Percentiles rank a stretch among this genome's conserved stretches.
These are phyloP conservation scores for Coronaproctus castanopsis DNA, from an alignment of 2,888 invertebrate genomes.

Conservation along the genomic window DNA sequence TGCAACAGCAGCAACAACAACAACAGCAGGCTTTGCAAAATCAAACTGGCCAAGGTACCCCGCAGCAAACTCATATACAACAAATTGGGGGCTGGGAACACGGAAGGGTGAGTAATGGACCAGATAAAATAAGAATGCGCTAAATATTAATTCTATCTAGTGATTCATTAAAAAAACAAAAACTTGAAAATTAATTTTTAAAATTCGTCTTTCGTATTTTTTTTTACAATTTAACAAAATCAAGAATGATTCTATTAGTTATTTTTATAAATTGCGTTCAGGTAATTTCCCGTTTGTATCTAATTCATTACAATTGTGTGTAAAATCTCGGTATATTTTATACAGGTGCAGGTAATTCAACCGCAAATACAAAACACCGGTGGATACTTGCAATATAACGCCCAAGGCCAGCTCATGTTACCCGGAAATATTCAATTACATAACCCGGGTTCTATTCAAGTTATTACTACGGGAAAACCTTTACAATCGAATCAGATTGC, in stretches of 20 bases:
- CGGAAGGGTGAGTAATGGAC: conserved; percentile 30
- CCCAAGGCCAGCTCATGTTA: conserved; percentile 43
- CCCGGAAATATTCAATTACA: conserved; percentile 57
- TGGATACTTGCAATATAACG: conserved; percentile 26
- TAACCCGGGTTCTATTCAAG: conserved; percentile 54
- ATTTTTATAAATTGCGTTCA: no score
- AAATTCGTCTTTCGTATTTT: no score
- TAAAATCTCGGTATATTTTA: no score
- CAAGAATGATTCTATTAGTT: no score
- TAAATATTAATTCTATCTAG: no score
- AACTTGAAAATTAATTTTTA: no score
- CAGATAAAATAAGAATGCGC: no score
- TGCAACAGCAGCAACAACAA: conserved; percentile 32
- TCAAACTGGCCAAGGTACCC: conserved; percentile 4
- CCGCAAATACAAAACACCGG: conserved; percentile 64
- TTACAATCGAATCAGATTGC: conserved; percentile 51
- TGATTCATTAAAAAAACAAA: no score
- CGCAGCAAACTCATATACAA: conserved; percentile 21
- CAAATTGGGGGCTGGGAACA: conserved; percentile 44
- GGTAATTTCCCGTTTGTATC: no score
- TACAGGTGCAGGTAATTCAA: conserved; percentile 57
- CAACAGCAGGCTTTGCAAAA: conserved; percentile 21
- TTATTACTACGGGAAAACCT: conserved; percentile 63
- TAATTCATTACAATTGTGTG: no score
- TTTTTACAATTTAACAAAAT: no score